These are phyloP conservation scores for Operophtera brumata DNA, from an alignment of 2,888 invertebrate species.

Conservation along the genomic window DNA sequence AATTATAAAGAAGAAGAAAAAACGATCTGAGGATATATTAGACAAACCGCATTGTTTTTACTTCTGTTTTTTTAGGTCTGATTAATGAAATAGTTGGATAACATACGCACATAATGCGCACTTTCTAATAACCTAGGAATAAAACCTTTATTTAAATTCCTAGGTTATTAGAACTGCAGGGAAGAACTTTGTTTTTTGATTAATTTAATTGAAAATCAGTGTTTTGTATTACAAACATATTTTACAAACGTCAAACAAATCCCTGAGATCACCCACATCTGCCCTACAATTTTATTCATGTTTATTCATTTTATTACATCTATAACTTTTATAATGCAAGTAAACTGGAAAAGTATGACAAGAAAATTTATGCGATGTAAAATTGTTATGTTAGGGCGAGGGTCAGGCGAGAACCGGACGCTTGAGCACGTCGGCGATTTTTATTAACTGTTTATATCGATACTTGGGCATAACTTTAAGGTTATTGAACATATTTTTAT, in stretches of 20 bases:
- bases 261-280: background rate
- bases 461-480: constrained; percentile 38
- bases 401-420: constrained; percentile 40
- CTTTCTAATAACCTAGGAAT: too few species aligned
- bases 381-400: constrained; percentile 49
- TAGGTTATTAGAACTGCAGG: too few species aligned
- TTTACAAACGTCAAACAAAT: background rate
- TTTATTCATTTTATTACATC: constrained; percentile 51
- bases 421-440: constrained; percentile 40
- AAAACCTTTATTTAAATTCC: too few species aligned
- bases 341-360: constrained; percentile 52
- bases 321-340: constrained; percentile 55
- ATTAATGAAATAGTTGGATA: too few species aligned
- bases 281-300: constrained; percentile 22
- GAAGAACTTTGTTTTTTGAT: too few species aligned
- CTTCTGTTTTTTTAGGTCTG: too few species aligned
- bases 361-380: constrained; percentile 54
- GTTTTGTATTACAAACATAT: background rate
- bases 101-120: too few species aligned
- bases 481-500: constrained; percentile 5
- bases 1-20: too few species aligned
- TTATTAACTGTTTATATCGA: constrained; percentile 51
- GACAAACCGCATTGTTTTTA: too few species aligned
- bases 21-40: too few species aligned
- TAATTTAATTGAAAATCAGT: too few species aligned